Base-by-base conservation (phyloP, 2,113 vertebrate species). In the Atractosteus spatula region DNA sequence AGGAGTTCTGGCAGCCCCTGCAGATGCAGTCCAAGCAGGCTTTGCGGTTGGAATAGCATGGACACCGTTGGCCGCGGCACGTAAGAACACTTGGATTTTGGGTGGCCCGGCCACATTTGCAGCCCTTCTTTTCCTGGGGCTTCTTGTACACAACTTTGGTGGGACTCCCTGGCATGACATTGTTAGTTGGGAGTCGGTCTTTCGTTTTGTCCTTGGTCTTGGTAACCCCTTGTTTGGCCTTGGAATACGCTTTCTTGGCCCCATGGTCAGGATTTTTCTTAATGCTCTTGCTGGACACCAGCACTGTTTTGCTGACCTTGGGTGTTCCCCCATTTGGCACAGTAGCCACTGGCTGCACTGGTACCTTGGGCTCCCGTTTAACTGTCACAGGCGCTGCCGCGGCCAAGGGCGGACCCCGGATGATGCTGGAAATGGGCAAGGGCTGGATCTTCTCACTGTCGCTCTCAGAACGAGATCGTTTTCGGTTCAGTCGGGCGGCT, bases 81-180 rank as follows among this genome's bases (percentile, higher is more conserved):
- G 97, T 99, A 92, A 99, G 93, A 91, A 99, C 97, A 91, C 96
- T 97, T 88, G 97, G 97, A 90, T 99, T 99, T 93, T 99, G 97
- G 74, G 96, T 98, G 80, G 97, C 96, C 87, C 96, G 93, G 85
- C 97, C 97, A 91, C 97, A 99, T 88, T 98, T 98, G 78, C 97
- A 99, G 79, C 97, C 97, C 82, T 98, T 99, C 90, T 97, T 99
- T 86, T 99, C 97, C 79, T 94, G 96, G 29, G 95, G 93, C 83
- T 99, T 99, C 90, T 97, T 99, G 57, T 97, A 98, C 3, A 95
- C 94, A 84, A 94, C 94, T 87, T 97, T 96, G 69, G 93, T 93
- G 0, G 95, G 94, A 62, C 94, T 93, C 72, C 94, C 89, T 3
- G 96, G 91, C 82, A 95, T 89, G 78, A 96, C 83, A 8, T 94